A percentile compares a stretch with the other conserved stretches of the same genome.
phyloP scores from a whole-genome alignment of 2,797 vertebrate genomes.

The Phylloscopus collybita region DNA sequence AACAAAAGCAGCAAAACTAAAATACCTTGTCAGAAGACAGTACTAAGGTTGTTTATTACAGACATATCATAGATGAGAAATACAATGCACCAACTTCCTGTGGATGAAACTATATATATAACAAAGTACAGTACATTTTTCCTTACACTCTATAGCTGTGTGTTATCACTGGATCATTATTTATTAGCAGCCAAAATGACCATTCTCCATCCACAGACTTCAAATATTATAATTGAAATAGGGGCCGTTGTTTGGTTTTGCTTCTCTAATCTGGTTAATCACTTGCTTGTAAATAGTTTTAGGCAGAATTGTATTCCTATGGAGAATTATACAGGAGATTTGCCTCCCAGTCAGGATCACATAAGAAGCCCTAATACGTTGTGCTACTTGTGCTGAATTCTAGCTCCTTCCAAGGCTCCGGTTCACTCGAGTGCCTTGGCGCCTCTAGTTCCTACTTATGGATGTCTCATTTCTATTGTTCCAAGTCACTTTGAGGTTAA shows the following conservation, averaged over 20 bases:
- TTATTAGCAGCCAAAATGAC: background rate
- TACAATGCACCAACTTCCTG: background rate
- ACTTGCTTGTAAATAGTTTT: background rate
- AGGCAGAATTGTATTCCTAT: background rate
- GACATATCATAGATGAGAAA: background rate
- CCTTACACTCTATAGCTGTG: background rate
- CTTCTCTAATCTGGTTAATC: background rate
- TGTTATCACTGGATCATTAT: background rate
- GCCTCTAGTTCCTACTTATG: background rate
- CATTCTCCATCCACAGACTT: background rate
- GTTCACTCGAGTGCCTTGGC: background rate
- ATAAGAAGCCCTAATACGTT: background rate
- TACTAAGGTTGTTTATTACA: background rate
- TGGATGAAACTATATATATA: background rate
- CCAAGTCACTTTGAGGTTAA: constrained; percentile 11
- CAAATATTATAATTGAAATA: background rate
- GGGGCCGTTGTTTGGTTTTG: background rate
- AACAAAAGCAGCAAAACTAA: background rate
- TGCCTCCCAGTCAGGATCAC: background rate
- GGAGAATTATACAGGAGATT: background rate
- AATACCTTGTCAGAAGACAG: background rate
- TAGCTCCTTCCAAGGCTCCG: background rate
- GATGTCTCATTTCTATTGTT: background rate
- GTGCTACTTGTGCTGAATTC: background rate
- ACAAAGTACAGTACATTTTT: background rate